Percentiles rank a stretch among this genome's conserved stretches.
Evolutionary conservation across 2,113 vertebrate genomes (phyloP).

Genomic region (Antechinus stuartii): DNA sequence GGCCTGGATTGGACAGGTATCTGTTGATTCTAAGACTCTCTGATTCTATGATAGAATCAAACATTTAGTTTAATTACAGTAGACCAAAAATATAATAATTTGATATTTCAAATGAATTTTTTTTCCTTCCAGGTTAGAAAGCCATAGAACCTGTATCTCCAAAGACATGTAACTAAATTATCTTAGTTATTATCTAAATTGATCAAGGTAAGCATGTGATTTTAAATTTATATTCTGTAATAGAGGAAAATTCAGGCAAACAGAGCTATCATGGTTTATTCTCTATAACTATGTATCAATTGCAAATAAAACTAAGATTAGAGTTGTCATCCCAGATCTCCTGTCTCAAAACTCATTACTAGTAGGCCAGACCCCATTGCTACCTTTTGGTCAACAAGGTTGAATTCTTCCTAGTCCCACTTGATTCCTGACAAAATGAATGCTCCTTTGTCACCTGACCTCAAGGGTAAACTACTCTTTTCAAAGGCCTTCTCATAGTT

Average conservation of each 20-base stretch:
- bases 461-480: conserved; percentile 61
- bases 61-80: not conserved
- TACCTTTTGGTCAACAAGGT: conserved; percentile 57
- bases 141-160: conserved; percentile 28
- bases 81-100: conserved; percentile 30
- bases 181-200: not conserved
- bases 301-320: conserved; percentile 25
- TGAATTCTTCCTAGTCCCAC: conserved; percentile 57
- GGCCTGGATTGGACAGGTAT: not conserved
- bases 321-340: conserved; percentile 61
- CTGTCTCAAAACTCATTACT: conserved; percentile 61
- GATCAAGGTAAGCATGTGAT: not conserved
- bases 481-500: conserved; percentile 56
- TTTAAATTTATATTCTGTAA: not conserved
- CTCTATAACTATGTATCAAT: conserved; percentile 25
- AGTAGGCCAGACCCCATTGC: conserved; percentile 46
- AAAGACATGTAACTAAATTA: conserved; percentile 12
- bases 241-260: not conserved
- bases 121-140: conserved; percentile 30
- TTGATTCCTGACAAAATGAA: conserved; percentile 52
- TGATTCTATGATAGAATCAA: not conserved
- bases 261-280: conserved; percentile 17
- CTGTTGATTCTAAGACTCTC: not conserved
- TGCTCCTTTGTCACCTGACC: conserved; percentile 57
- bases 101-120: conserved; percentile 54